Conservation (phyloP, 2,797 vertebrate species). For the Eospalax fontanierii region DNA sequence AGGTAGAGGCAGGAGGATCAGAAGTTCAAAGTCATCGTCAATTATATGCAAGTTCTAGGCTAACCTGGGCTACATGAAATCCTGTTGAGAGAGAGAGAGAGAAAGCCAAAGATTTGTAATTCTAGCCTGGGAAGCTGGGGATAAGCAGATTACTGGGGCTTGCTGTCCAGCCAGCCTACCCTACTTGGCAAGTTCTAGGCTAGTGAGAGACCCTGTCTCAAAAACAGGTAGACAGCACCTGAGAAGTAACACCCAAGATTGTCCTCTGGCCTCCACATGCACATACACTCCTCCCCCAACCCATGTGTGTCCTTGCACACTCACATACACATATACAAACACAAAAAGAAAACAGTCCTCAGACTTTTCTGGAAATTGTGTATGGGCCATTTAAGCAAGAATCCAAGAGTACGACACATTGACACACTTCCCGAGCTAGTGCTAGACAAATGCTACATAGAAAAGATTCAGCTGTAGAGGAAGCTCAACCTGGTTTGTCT, state of each 20-base stretch:
- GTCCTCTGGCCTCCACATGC: too few relatives aligned
- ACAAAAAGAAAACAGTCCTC: background rate
- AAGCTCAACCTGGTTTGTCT: background rate
- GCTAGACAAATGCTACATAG: background rate
- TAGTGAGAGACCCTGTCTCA: background rate
- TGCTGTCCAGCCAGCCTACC: background rate
- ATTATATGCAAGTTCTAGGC: background rate
- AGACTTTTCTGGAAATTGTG: constrained; percentile 67
- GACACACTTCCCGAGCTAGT: constrained; percentile 27
- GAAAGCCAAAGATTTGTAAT: background rate
- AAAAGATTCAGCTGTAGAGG: background rate
- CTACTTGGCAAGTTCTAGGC: background rate
- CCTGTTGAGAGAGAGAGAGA: background rate
- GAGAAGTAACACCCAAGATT: background rate
- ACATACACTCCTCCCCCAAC: background rate
- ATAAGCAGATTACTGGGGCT: background rate
- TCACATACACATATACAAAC: background rate
- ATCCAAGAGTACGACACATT: constrained; percentile 58
- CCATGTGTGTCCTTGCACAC: too few relatives aligned
- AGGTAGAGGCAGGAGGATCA: background rate
- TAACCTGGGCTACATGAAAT: too few relatives aligned
- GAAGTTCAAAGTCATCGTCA: background rate
- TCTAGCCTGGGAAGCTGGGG: background rate
- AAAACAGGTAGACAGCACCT: background rate
- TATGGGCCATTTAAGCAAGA: constrained; percentile 36